These are phyloP conservation scores for Tyrophagus putrescentiae DNA, from an alignment of 1,140 invertebrate species.

Conservation along the genomic window DNA sequence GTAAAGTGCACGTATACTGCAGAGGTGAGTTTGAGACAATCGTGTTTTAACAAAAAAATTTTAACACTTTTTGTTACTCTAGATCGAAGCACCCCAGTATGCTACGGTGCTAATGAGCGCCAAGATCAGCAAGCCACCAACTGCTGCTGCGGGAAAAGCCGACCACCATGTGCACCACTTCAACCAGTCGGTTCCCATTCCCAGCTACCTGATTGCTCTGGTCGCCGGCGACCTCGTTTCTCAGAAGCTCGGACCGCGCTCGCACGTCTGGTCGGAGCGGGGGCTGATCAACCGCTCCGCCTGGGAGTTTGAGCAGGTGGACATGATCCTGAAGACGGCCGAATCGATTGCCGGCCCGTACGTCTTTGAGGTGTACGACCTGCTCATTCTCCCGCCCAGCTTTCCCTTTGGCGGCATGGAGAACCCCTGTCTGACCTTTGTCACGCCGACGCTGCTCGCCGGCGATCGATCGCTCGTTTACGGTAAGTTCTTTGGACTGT, in stretches of 20 bases:
- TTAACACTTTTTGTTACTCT: slow-evolving; percentile 25
- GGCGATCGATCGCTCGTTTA: slow-evolving; percentile 70
- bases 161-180: slow-evolving; percentile 39
- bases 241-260: slow-evolving; percentile 56
- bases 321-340: slow-evolving; percentile 62
- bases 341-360: slow-evolving; percentile 56
- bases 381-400: slow-evolving; percentile 79
- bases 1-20: slow-evolving; percentile 76
- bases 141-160: neutral
- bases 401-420: slow-evolving; percentile 95
- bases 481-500: no score
- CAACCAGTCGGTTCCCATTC: slow-evolving; percentile 48
- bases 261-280: slow-evolving; percentile 73
- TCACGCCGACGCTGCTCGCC: slow-evolving; percentile 75
- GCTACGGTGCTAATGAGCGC: slow-evolving; percentile 48
- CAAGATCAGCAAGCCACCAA: neutral
- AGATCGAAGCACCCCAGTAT: slow-evolving; percentile 55
- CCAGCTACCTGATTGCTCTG: slow-evolving; percentile 56
- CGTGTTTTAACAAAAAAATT: no score
- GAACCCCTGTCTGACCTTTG: slow-evolving; percentile 87
- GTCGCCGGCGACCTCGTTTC: slow-evolving; percentile 50
- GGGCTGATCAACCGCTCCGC: slow-evolving; percentile 65
- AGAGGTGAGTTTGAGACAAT: no score
- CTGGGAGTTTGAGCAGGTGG: slow-evolving; percentile 74
- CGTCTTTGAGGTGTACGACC: slow-evolving; percentile 71